phyloP scores from a whole-genome alignment of 2,113 vertebrate species.

The Hypocryptadius cinnamomeus region DNA sequence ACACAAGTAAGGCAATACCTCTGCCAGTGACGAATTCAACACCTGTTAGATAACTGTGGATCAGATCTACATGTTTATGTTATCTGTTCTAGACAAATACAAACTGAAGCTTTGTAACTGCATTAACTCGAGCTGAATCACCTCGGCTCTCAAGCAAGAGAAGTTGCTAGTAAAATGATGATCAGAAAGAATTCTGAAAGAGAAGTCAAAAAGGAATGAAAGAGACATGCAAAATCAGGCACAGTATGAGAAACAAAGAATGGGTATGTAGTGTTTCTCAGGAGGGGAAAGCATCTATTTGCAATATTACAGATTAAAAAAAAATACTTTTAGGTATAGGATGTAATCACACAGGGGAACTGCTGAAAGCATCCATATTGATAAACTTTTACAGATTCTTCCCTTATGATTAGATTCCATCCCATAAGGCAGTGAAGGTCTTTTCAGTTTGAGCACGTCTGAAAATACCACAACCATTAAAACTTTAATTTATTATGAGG shows the following conservation, averaged over 20 bases:
- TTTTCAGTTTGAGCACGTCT: neutral
- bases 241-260: neutral
- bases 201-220: neutral
- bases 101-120: neutral
- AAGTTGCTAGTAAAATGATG: neutral
- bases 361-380: neutral
- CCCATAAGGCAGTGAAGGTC: neutral
- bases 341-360: neutral
- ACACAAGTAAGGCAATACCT: neutral
- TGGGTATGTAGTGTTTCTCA: neutral
- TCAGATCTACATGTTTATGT: neutral
- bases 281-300: neutral
- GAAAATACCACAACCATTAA: neutral
- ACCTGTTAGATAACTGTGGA: neutral
- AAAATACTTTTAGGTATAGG: neutral
- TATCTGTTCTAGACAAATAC: neutral
- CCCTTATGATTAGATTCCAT: neutral
- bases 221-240: neutral
- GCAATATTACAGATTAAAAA: neutral
- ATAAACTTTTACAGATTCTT: neutral
- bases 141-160: neutral
- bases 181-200: neutral
- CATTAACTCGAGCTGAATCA: neutral
- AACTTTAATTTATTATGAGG: neutral
- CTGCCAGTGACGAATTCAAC: neutral